Base-by-base conservation (phyloP, 2,888 invertebrate genomes). In the Macrophya annulata region DNA sequence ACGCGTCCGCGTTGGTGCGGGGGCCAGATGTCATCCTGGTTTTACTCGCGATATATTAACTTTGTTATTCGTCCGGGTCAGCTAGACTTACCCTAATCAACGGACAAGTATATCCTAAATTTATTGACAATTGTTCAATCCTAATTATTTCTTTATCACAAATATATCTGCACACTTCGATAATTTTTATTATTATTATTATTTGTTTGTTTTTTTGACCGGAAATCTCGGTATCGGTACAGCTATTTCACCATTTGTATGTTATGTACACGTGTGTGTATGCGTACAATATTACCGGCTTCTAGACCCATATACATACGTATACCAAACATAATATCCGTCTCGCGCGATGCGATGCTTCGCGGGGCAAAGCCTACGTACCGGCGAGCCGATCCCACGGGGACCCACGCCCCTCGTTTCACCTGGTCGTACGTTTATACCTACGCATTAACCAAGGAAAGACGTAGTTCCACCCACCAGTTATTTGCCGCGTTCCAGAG, bases 381-480 rank as follows among this genome's bases (percentile, higher is more conserved):
- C 74, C 55, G 51, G 77, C 77, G 55, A 77, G 59, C 81, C 81
- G 81, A 81, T 81, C 81, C 81, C 81, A 81, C 81, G 59, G 59
- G 72, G 81, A 48, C 83, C 83, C 83, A 83, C 83, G 83, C 83
- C 83, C 83, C 71, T 68, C 68, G 65, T 83, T 83, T 71, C 83
- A 83, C 83, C 83, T 83, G 83, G 83, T 83, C 65, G 83, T 83
- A 71, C 83, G 83, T 83, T 71, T 45, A 68, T 71, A 83, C 83
- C 83, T 83, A 83, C 83, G 83, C 83, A 48, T 65, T 81, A 40
- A 59, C 81, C 77, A 17, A 55, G 77, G 48, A 77, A 77, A 45
- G 17, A 77, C 77, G 8, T 48, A 31, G 77, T 48, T 25, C 76
- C 77, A 77, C 77, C 77, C 77, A 77, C 77, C 55, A 51, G 25